These are phyloP conservation scores for Sinotaia quadrata DNA, from an alignment of 2,888 invertebrate genomes.

Conservation along the genomic window DNA sequence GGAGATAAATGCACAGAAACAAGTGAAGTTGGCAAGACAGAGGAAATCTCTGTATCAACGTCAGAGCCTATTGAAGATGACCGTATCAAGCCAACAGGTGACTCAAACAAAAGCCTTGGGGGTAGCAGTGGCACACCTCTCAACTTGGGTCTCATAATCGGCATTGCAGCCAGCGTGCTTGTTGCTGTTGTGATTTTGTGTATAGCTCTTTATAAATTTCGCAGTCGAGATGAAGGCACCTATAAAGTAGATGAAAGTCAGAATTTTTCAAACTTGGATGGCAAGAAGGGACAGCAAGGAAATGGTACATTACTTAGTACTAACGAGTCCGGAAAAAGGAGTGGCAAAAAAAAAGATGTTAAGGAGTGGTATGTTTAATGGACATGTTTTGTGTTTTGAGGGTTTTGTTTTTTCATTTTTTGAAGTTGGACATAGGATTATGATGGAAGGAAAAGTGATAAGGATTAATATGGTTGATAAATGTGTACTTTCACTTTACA, in stretches of 20 bases:
- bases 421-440: too few species aligned
- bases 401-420: slow-evolving; percentile 1
- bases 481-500: too few species aligned
- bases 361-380: slow-evolving; percentile 69
- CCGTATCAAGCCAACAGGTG: slow-evolving; percentile 25
- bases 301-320: slow-evolving; percentile 57
- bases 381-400: neutral
- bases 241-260: slow-evolving; percentile 93
- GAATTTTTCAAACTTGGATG: slow-evolving; percentile 74
- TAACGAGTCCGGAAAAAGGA: slow-evolving; percentile 52
- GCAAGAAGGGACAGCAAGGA: slow-evolving; percentile 58
- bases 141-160: slow-evolving; percentile 79
- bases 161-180: slow-evolving; percentile 91
- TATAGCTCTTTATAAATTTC: slow-evolving; percentile 75
- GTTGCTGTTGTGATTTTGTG: slow-evolving; percentile 88
- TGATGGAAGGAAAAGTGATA: too few species aligned
- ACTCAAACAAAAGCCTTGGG: slow-evolving; percentile 26
- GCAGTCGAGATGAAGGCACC: slow-evolving; percentile 84
- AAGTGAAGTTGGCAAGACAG: slow-evolving; percentile 16
- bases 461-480: too few species aligned
- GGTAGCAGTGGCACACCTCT: slow-evolving; percentile 26
- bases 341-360: slow-evolving; percentile 63
- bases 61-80: slow-evolving; percentile 15
- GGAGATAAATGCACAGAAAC: slow-evolving; percentile 1
- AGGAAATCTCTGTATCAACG: slow-evolving; percentile 25